Conservation (phyloP, 1,140 invertebrate species). For the Leucophenga varia region DNA sequence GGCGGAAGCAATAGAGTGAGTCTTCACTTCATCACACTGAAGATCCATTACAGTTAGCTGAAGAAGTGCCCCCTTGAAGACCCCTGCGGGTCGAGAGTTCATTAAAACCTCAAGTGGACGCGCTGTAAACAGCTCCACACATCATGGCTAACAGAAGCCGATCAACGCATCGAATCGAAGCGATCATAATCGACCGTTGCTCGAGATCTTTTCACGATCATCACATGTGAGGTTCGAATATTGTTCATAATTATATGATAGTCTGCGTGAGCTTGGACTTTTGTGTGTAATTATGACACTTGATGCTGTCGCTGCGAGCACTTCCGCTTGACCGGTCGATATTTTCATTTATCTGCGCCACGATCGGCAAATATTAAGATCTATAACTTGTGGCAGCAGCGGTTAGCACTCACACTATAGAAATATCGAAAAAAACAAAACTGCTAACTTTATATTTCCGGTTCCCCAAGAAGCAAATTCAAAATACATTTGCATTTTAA, state of each 20-base stretch:
- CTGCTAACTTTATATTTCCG: slow-evolving; percentile 41
- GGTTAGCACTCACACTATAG: no score
- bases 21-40: slow-evolving; percentile 34
- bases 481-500: slow-evolving; percentile 2
- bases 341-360: slow-evolving; percentile 14
- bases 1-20: slow-evolving; percentile 24
- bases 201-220: no score
- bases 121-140: slow-evolving; percentile 12
- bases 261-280: slow-evolving; percentile 17
- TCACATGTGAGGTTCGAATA: no score
- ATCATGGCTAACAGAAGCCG: slow-evolving; percentile 38
- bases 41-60: slow-evolving; percentile 13
- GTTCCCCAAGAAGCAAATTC: slow-evolving; percentile 9
- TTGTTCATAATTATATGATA: no score
- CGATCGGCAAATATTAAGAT: slow-evolving; percentile 17
- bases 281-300: slow-evolving; percentile 48
- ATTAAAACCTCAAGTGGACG: slow-evolving; percentile 36
- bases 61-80: not conserved
- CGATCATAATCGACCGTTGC: no score
- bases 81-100: slow-evolving; percentile 29
- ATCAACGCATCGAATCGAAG: slow-evolving; percentile 23
- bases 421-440: no score
- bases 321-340: slow-evolving; percentile 30
- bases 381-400: no score
- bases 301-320: slow-evolving; percentile 32